Conservation (phyloP, 2,797 vertebrate species). For the Spea hammondii region DNA sequence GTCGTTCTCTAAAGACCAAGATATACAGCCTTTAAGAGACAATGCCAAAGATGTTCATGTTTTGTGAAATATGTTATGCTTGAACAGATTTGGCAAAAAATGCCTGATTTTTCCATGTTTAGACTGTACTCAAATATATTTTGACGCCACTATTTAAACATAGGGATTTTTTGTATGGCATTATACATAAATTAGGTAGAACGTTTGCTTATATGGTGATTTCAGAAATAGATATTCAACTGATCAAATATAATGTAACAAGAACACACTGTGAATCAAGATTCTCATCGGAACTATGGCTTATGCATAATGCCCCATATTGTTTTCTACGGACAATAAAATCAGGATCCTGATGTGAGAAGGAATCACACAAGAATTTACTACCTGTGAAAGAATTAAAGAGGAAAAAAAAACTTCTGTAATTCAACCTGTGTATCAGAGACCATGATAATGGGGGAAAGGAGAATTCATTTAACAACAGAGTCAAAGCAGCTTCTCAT, state of each 20-base stretch:
- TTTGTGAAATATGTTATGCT: constrained; percentile 32
- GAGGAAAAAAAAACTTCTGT: constrained; percentile 59
- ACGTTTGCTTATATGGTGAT: too few relatives aligned
- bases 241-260: not conserved
- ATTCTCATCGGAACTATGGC: not conserved
- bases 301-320: not conserved
- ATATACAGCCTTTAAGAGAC: constrained; percentile 27
- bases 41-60: constrained; percentile 34
- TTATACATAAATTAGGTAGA: not conserved
- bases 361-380: constrained; percentile 37
- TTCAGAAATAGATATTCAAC: too few relatives aligned
- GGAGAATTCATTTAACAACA: constrained; percentile 64
- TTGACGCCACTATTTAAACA: constrained; percentile 21
- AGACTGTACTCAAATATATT: constrained; percentile 26
- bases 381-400: constrained; percentile 43
- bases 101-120: constrained; percentile 45
- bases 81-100: constrained; percentile 32
- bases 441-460: constrained; percentile 69
- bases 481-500: constrained; percentile 78
- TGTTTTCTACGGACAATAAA: not conserved
- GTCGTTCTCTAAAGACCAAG: not conserved
- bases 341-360: constrained; percentile 14
- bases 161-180: constrained; percentile 16
- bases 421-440: constrained; percentile 64
- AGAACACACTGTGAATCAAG: not conserved